Evolutionary conservation across 2,888 invertebrate species (phyloP).

Genomic region (Zeuzera pyrina): DNA sequence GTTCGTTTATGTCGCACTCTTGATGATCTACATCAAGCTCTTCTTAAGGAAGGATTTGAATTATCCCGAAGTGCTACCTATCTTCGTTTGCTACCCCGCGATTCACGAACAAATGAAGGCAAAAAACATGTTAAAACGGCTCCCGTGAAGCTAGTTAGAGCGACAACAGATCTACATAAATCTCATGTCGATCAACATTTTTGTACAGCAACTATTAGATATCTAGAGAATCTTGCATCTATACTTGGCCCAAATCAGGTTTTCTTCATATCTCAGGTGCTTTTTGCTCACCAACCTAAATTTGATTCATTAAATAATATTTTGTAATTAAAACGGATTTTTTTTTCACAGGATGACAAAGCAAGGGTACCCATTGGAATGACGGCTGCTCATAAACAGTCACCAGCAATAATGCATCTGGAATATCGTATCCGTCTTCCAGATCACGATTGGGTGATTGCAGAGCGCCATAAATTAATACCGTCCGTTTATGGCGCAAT

Average conservation of each 20-base stretch:
- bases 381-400: slow-evolving; percentile 25
- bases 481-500: neutral
- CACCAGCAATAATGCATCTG: slow-evolving; percentile 1
- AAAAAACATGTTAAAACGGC: slow-evolving; percentile 6
- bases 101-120: slow-evolving; percentile 3
- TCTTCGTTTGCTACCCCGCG: slow-evolving; percentile 2
- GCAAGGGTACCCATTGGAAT: slow-evolving; percentile 33
- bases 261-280: slow-evolving; percentile 1
- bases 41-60: slow-evolving; percentile 3
- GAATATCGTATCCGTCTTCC: slow-evolving; percentile 1
- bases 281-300: slow-evolving; percentile 1
- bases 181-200: slow-evolving; percentile 2
- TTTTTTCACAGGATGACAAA: slow-evolving; percentile 25
- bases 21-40: slow-evolving; percentile 3
- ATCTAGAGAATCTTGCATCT: slow-evolving; percentile 7
- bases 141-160: slow-evolving; percentile 4
- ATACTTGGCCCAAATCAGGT: slow-evolving; percentile 1
- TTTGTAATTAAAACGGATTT: neutral
- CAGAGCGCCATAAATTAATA: neutral
- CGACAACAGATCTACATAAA: slow-evolving; percentile 4
- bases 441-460: slow-evolving; percentile 1
- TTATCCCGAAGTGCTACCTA: slow-evolving; percentile 3
- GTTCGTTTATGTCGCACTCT: slow-evolving; percentile 3
- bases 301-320: slow-evolving; percentile 1
- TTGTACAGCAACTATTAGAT: slow-evolving; percentile 2